Conservation (phyloP, 2,113 vertebrate species). For the Tichodroma muraria region DNA sequence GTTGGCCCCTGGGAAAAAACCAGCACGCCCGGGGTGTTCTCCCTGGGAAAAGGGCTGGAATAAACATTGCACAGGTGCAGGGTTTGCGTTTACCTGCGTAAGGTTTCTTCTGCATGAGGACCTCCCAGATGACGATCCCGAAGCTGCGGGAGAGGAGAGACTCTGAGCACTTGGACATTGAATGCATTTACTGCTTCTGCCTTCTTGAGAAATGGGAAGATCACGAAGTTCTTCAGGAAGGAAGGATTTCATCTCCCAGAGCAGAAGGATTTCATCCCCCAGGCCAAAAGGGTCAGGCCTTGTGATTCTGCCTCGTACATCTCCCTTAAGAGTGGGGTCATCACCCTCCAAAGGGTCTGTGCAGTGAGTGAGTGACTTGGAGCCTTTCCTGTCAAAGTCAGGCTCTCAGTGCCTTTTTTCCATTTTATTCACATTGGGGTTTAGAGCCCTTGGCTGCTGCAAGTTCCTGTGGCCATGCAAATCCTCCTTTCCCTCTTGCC, state of each 20-base stretch:
- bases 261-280: not conserved
- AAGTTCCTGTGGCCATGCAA: not conserved
- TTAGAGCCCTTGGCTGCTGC: not conserved
- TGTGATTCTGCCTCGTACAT: not conserved
- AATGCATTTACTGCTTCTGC: not conserved
- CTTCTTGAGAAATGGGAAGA: not conserved
- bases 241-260: not conserved
- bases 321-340: not conserved
- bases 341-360: not conserved
- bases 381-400: not conserved
- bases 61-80: not conserved
- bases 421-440: not conserved
- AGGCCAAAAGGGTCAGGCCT: not conserved
- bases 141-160: constrained; percentile 68
- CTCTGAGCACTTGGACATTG: not conserved
- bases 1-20: constrained; percentile 66
- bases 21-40: accelerated
- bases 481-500: not conserved
- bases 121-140: constrained; percentile 85
- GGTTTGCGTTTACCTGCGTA: constrained; percentile 69
- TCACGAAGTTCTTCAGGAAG: not conserved
- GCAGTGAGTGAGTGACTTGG: not conserved
- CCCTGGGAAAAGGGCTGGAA: not conserved
- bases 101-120: constrained; percentile 83
- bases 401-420: not conserved